Evolutionary conservation across 2,888 invertebrate genomes (phyloP), one percentile per base, ranked within the genome.

Genomic region (Kuschelorhynchus macadamiae): DNA sequence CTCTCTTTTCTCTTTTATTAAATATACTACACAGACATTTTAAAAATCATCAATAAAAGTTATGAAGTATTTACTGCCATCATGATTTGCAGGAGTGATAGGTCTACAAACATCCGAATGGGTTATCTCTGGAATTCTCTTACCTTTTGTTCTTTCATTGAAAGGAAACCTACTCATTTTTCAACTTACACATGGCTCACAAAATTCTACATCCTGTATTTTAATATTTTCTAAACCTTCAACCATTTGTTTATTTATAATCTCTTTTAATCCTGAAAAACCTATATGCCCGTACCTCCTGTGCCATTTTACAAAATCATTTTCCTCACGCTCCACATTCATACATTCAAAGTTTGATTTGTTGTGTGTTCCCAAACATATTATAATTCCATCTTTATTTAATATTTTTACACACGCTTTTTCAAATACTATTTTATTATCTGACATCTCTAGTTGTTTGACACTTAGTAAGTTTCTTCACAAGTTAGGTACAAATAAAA

Each of bases 101-200:
- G 67, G 67, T 8, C 71, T 69, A 68, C 66, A 71, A 11, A 73
- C 50, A 55, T 74, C 71, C 11, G 70, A 44, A 30, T 72, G 72
- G 9, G 72, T 42, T 20, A 74, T 56, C 17, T 70, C 66, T 41
- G 71, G 46, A 2, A 71, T 25, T 39, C 67, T 64, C 12, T 33
- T 70, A 56, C 56, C 64, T 63, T 63, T 72, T 33, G 49, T 55
- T 67, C 72, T 61, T 36, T 42, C 62, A 9, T 67, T 59, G 70
- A 70, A 70, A 7, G 67, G 63, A 33, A 68, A 32, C 17, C 68
- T 42, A 14, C 61, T 14, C 67, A 73, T 71, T 59, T 74, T 72
- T 12, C 68, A 72, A 17, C 47, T 61, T 7, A 72, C 33, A 52
- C 70, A 74, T n/a, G 71, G 56, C 62, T 70, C 71, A 39, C 72